Evolutionary conservation across 2,888 invertebrate species (phyloP), one percentile per base, ranked within the genome.

Genomic region (Sericinus montela): DNA sequence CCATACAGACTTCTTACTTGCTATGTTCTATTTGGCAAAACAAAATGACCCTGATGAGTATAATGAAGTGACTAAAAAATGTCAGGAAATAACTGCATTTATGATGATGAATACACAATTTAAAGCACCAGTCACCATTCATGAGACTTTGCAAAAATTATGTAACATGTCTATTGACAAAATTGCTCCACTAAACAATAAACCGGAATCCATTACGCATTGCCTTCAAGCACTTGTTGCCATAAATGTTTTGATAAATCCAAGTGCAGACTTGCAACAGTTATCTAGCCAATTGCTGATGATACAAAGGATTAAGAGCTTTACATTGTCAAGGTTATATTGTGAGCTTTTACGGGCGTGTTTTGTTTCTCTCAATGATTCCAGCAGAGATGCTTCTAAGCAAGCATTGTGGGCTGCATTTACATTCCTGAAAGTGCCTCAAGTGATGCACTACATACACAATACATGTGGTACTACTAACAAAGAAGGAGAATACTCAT

Each of bases 381-480:
- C 94, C 0, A 93, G 94, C 44, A 95, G 94, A 59, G 94, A 94
- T 37, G 78, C 88, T 1, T 92, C 94, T 7, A 94, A 95, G 60
- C 97, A 97, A 66, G 94, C 97, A 3, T 92, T 97, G 64, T 98
- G 98, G 97, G 96, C 97, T 10, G 97, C 98, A 8, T 97, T 98
- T 71, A 95, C 96, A 0, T 98, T 97, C 70, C 90, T 98, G 7
- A 98, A 98, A 89, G 92, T 98, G 43, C 96, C 97, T 0, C 93
- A 94, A 65, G 92, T 96, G 39, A 90, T 97, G 38, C 92, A 93
- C 49, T 92, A 93, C 56, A 74, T 95, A 37, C 92, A 94, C 59
- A 89, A 89, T 29, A 73, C 90, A 35, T 90, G 90, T 57, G 89
- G 91, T 36, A 90, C 90, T 60, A 69, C 65, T 35, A 90, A 86